These are phyloP conservation scores for Discoglossus pictus DNA, from an alignment of 2,797 vertebrate species.

Conservation along the genomic window DNA sequence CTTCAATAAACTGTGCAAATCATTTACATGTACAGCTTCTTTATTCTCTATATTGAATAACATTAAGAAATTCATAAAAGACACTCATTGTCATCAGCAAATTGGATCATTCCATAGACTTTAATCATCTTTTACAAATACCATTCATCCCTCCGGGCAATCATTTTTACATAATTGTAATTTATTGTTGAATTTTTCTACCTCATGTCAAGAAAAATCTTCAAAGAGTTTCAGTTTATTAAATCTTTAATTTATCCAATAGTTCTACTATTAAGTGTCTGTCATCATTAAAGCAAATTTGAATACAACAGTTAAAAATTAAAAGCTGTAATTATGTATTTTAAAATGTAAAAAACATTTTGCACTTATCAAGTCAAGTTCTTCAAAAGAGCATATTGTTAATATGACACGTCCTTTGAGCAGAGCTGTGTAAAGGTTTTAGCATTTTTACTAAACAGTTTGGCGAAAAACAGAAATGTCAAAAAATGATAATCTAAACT, in stretches of 20 bases:
- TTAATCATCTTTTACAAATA: slow-evolving; percentile 61
- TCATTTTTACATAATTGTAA: slow-evolving; percentile 67
- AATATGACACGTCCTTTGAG: no score
- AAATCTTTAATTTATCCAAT: slow-evolving; percentile 52
- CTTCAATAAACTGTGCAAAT: slow-evolving; percentile 1
- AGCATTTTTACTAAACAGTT: no score
- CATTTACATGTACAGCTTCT: slow-evolving; percentile 2
- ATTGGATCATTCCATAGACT: slow-evolving; percentile 62
- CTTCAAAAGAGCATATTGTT: no score
- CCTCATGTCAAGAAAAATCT: slow-evolving; percentile 45
- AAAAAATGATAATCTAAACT: no score
- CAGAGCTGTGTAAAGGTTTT: no score
- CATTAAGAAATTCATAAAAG: slow-evolving; percentile 58
- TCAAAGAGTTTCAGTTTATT: slow-evolving; percentile 62
- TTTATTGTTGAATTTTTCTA: slow-evolving; percentile 60
- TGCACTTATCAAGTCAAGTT: no score
- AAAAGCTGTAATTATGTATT: no score
- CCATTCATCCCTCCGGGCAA: slow-evolving; percentile 43
- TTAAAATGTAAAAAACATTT: no score
- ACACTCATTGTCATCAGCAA: slow-evolving; percentile 52
- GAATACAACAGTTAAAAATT: no score
- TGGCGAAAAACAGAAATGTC: no score
- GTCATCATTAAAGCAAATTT: no score
- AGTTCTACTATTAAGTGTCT: no score
- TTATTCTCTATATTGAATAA: slow-evolving; percentile 32